These are phyloP conservation scores for Myxocyprinus asiaticus DNA, from an alignment of 2,113 vertebrate genomes.

Conservation along the genomic window DNA sequence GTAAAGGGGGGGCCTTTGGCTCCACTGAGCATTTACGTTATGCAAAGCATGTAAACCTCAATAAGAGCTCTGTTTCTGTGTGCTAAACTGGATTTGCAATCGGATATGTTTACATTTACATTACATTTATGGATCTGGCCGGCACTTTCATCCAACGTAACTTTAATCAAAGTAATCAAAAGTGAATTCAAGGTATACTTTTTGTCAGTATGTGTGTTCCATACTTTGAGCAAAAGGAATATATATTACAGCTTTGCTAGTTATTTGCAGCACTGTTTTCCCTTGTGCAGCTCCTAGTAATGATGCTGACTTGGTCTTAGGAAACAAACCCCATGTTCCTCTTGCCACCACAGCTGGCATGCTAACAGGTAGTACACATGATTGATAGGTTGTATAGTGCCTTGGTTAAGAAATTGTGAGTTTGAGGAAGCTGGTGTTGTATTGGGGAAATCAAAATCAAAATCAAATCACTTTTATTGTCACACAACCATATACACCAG, in stretches of 20 bases:
- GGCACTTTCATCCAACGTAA: too few species aligned
- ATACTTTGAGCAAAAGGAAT: too few species aligned
- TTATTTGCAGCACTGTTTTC: conserved; percentile 41
- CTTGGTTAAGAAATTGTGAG: conserved; percentile 47
- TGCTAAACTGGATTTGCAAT: background rate
- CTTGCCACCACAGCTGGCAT: conserved; percentile 53
- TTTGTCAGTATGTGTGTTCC: too few species aligned
- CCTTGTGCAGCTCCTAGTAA: conserved; percentile 42
- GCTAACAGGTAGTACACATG: conserved; percentile 50
- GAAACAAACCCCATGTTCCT: conserved; percentile 47
- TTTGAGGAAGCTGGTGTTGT: too few species aligned
- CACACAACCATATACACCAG: too few species aligned
- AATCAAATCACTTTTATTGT: too few species aligned
- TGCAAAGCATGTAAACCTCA: background rate
- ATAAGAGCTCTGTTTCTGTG: background rate
- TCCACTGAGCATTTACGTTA: background rate
- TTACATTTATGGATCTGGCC: too few species aligned
- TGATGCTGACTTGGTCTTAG: conserved; percentile 44
- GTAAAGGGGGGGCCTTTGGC: too few species aligned
- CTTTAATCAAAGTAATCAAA: too few species aligned
- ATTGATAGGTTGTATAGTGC: conserved; percentile 57
- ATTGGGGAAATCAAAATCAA: too few species aligned
- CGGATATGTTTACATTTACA: background rate
- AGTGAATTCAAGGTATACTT: too few species aligned
- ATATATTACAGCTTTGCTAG: background rate